Conservation (phyloP, 2,888 invertebrate genomes). For the Hydroisotoma schaefferi region DNA sequence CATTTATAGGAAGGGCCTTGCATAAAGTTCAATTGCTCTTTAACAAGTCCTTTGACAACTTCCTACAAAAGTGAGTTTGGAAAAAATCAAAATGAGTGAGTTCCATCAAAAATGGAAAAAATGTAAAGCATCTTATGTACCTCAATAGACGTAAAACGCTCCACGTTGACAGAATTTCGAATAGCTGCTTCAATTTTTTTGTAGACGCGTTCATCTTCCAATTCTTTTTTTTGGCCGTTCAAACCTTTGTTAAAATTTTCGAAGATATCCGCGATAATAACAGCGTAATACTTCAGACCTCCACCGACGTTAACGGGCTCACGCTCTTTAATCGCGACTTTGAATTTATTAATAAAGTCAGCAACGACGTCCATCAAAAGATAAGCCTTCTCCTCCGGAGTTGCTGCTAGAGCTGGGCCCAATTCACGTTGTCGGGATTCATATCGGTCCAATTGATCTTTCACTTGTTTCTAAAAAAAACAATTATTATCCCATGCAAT, state of each 20-base stretch:
- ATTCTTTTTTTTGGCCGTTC: too few relatives aligned
- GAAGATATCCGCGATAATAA: background rate
- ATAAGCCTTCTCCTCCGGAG: background rate
- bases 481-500: too few relatives aligned
- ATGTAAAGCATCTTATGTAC: background rate
- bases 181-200: background rate
- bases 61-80: background rate
- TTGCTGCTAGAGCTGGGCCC: background rate
- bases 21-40: background rate
- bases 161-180: background rate
- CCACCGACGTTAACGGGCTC: background rate
- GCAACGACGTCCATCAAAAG: background rate
- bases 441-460: background rate
- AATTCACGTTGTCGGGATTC: background rate
- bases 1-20: background rate
- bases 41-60: background rate
- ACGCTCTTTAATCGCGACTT: background rate
- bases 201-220: background rate
- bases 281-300: background rate
- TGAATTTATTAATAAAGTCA: background rate
- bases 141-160: conserved; percentile 1
- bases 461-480: background rate
- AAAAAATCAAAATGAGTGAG: background rate
- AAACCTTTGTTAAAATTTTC: background rate
- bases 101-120: too few relatives aligned